A percentile compares a stretch with the other conserved stretches of the same genome.
These are phyloP conservation scores for Rallus limicola DNA, from an alignment of 2,113 vertebrate species.

Conservation along the genomic window DNA sequence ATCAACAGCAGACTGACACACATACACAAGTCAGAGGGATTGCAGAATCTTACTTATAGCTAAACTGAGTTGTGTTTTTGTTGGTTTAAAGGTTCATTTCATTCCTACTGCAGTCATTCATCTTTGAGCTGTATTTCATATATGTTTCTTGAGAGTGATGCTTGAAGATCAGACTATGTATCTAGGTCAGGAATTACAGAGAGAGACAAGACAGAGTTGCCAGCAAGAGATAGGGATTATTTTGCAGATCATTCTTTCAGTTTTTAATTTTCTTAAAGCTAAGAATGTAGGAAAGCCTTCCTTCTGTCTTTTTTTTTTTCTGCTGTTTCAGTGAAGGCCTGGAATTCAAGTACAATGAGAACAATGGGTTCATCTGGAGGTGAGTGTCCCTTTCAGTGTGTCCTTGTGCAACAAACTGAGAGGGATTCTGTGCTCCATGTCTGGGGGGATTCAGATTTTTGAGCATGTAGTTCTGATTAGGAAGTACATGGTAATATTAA, in stretches of 20 bases:
- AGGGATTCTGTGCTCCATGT: background rate
- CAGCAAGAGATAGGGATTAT: background rate
- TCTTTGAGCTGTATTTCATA: background rate
- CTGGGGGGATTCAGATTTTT: background rate
- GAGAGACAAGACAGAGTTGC: background rate
- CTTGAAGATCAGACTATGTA: background rate
- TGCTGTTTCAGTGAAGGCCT: conserved; percentile 70
- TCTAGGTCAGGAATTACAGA: background rate
- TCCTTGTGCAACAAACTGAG: background rate
- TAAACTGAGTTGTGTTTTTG: background rate
- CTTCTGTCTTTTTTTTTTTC: background rate
- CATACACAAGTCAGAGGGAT: background rate
- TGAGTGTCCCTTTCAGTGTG: conserved; percentile 3
- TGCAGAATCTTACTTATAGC: background rate
- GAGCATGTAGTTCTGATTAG: background rate
- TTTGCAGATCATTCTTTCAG: background rate
- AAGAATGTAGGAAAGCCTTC: background rate
- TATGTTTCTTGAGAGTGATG: background rate
- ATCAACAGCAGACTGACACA: background rate
- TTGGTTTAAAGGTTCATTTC: background rate
- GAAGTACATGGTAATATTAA: background rate
- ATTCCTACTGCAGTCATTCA: background rate
- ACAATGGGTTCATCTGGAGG: conserved; percentile 77
- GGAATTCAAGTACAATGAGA: conserved; percentile 73
- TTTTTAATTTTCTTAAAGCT: background rate